Percentiles rank a stretch among this genome's conserved stretches.
phyloP scores from a whole-genome alignment of 2,888 invertebrate species.

The Heliconius erato region DNA sequence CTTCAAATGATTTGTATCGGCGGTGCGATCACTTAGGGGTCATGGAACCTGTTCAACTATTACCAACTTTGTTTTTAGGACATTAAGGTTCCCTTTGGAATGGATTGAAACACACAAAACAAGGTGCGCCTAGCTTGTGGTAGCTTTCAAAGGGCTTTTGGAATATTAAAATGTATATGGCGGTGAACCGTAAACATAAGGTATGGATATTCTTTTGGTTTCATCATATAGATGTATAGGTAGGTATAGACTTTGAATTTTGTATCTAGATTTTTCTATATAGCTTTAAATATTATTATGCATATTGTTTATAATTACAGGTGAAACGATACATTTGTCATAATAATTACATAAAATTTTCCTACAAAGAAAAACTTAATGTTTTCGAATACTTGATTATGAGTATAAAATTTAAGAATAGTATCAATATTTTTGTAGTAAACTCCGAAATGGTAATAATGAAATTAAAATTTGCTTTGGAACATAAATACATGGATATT shows the following conservation, averaged over 20 bases:
- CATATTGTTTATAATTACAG: too few relatives aligned
- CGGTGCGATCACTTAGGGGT: conserved; percentile 48
- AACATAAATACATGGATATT: too few relatives aligned
- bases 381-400: too few relatives aligned
- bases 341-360: too few relatives aligned
- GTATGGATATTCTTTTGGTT: conserved; percentile 14
- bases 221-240: neutral
- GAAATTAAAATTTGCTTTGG: too few relatives aligned
- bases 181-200: conserved; percentile 44
- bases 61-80: conserved; percentile 13
- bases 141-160: conserved; percentile 48
- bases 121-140: conserved; percentile 49
- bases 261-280: neutral
- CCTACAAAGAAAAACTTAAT: too few relatives aligned
- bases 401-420: too few relatives aligned
- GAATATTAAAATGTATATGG: conserved; percentile 47
- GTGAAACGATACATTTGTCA: too few relatives aligned
- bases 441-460: too few relatives aligned
- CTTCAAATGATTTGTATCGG: conserved; percentile 77
- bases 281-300: too few relatives aligned
- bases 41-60: neutral
- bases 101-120: conserved; percentile 12
- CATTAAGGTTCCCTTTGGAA: conserved; percentile 10
- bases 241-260: neutral
- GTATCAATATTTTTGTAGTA: too few relatives aligned